phyloP scores from a whole-genome alignment of 2,888 invertebrate genomes.

The Volucella zonaria region DNA sequence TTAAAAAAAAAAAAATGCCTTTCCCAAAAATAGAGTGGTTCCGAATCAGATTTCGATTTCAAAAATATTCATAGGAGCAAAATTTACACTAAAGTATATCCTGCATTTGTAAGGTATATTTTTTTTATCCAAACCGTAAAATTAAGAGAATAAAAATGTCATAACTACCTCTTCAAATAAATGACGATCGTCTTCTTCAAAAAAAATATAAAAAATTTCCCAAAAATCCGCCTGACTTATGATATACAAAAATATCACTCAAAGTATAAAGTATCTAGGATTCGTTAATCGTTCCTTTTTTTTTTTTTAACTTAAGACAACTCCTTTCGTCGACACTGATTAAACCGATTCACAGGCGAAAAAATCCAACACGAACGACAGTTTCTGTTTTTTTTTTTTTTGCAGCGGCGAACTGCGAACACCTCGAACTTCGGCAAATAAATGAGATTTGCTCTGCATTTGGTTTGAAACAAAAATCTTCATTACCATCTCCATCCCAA shows the following conservation, averaged over 20 bases:
- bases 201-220: background rate
- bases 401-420: conserved; percentile 77
- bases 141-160: background rate
- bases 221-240: background rate
- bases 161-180: conserved; percentile 4
- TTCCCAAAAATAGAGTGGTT: too few species aligned
- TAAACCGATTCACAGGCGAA: conserved; percentile 15
- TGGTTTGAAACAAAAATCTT: conserved; percentile 79
- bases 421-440: conserved; percentile 81
- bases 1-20: too few species aligned
- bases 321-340: conserved; percentile 22
- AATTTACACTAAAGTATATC: too few species aligned
- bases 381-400: background rate
- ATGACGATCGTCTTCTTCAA: background rate
- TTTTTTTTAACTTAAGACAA: conserved; percentile 26
- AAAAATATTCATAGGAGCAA: too few species aligned
- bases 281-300: background rate
- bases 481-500: conserved; percentile 52
- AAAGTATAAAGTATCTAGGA: conserved; percentile 3
- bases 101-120: too few species aligned
- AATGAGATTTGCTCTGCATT: conserved; percentile 81
- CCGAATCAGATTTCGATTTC: too few species aligned
- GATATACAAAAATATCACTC: conserved; percentile 2
- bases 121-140: background rate
- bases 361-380: conserved; percentile 16